Conservation (phyloP, 2,113 vertebrate genomes). For the Merops nubicus region DNA sequence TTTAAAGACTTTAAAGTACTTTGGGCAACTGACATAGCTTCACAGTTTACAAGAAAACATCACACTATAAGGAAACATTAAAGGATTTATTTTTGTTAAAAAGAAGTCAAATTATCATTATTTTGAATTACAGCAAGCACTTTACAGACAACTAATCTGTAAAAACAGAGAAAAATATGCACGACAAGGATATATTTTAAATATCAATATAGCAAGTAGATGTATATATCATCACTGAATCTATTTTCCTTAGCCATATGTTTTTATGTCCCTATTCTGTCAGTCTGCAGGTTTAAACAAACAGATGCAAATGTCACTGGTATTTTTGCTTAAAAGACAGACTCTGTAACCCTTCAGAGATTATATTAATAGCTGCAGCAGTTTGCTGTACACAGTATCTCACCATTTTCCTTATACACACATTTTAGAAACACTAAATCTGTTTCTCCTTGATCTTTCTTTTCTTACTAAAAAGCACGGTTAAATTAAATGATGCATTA, state of each 20-base stretch:
- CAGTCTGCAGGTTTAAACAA: slow-evolving; percentile 62
- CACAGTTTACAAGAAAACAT: not conserved
- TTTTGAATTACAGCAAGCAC: not conserved
- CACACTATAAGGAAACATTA: not conserved
- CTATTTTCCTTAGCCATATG: slow-evolving; percentile 11
- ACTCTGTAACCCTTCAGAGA: slow-evolving; percentile 56
- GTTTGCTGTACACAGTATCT: not conserved
- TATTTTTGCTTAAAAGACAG: slow-evolving; percentile 65
- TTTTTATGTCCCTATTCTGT: slow-evolving; percentile 74
- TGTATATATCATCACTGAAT: not conserved
- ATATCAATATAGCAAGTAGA: not conserved
- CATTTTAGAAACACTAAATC: not conserved
- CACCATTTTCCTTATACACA: not conserved
- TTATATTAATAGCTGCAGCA: slow-evolving; percentile 50
- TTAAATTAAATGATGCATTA: slow-evolving; percentile 45
- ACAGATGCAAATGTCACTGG: slow-evolving; percentile 65
- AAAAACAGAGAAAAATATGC: not conserved
- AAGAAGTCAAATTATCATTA: not conserved
- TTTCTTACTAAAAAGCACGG: not conserved
- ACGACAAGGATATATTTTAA: not conserved
- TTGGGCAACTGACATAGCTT: not conserved
- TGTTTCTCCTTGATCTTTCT: not conserved
- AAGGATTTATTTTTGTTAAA: not conserved
- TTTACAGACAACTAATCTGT: not conserved
- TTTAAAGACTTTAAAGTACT: not conserved